Base-by-base conservation (phyloP, 23 tunicate genomes). In the Styela clava region DNA sequence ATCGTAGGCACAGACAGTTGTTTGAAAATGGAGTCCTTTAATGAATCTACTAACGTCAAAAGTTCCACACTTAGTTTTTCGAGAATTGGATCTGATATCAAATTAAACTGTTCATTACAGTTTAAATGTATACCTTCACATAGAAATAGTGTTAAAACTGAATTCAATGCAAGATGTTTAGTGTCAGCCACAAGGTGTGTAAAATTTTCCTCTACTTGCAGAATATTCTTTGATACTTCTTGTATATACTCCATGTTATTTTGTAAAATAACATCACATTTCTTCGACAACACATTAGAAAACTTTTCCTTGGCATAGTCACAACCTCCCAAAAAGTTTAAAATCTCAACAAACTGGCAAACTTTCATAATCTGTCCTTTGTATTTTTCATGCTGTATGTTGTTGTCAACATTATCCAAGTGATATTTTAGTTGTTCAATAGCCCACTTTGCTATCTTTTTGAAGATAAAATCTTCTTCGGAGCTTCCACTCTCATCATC, bases 21-120 rank as follows among this genome's bases (percentile, higher is more conserved):
- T 26, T 20, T 76, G 64, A 35, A 0, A 23, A 44, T 20, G 31
- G n/a, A 25, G 37, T 76, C 65, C 23, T 71, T 88, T 34, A 91
- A 37, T 2, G 87, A 77, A 52, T 73, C 82, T 16, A 85, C 36
- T 36, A 86, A 33, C 21, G 97, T 74, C 19, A 91, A 71, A 0
- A 91, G 74, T 72, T 86, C 87, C 70, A 74, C 69, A 19, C 88
- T 69, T 9, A 91, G 68, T 62, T 91, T 86, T 77, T 91, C 90
- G 21, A 91, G 73, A 56, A 91, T 82, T 1, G 83, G 62, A 20
- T 91, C 89, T 25, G 88, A 71, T 22, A 91, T 68, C 34, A 74
- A 85, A 2, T n/a, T 27, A 24, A 73, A 3, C 27, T 70, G 74
- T 74, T 79, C 44, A 7, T 71, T 20, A 27, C 61, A 67, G 52